Evolutionary conservation across 23 tunicate genomes (phyloP), one percentile per base, ranked within the genome.

Genomic region (Ciona savignyi): DNA sequence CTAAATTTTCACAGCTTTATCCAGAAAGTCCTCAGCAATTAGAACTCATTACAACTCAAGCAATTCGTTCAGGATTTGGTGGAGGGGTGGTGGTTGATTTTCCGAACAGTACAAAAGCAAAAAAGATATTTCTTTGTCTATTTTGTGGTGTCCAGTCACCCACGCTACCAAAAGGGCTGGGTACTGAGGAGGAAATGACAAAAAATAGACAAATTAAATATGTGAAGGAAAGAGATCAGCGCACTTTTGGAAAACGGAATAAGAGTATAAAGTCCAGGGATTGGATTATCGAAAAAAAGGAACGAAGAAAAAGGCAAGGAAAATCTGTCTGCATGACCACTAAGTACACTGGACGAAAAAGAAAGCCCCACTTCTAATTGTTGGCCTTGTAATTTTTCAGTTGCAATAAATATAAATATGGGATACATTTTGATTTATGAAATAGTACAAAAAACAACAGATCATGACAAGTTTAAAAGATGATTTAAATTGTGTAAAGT

Each of bases 61-160:
- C 99, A 23, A 90, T 93, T 25, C 60, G 92, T 25, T 95, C 99
- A 60, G 99, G 99, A 1, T 95, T 95, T 51, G 80, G 86, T 64
- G 99, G 99, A 27, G 99, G 99, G 15, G 99, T 95, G 29, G 91
- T 95, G 6, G 85, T 95, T 15, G 99, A 95, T 66, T 89, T 78
- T 61, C 99, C 99, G 2, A 80, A 95, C 76, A 89, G 96, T 60
- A 71, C 99, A 0, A 95, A 95, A 71, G 99, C 99, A 24, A 95
- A 95, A 72, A 95, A 95, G 63, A 83, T 83, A 75, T 95, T 89
- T 77, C 80, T 95, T 20, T 95, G 99, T 77, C 77, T 95, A 34
- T 88, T 88, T 70, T 91, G 96, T 76, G 99, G 99, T 32, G 61
- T 76, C 11, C 60, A 75, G 0, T 27, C 85, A 3, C 78, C 77